Base-by-base conservation (phyloP, 1,140 invertebrate species). In the Drosophila leontia region DNA sequence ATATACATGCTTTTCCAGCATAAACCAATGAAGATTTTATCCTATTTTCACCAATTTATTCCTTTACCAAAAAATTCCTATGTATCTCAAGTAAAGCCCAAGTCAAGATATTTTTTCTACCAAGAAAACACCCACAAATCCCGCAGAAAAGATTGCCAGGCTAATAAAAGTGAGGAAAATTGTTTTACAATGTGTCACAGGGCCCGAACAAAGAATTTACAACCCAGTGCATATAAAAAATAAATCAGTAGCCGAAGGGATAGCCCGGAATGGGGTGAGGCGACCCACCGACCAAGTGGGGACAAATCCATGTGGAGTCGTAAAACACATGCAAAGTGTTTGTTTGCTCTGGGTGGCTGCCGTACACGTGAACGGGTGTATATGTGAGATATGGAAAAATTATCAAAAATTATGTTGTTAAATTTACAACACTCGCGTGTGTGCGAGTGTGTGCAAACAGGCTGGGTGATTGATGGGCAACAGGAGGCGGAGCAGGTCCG, bases 341-440 rank as follows among this genome's bases (percentile, higher is more conserved):
- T 72, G 65, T 57, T 72, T 48, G 60, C 45, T 19, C 51, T 62
- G n/a, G 47, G 29, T 17, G 34, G 12, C 13, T 4, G n/a, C 2
- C 39, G 3, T 23, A 41, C 26, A 37, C 19, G 19, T 35, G 39
- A 58, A 61, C 32, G 44, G 48, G 41, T 65, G 61, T 44, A 17
- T 58, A 34, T 3, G 1, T 19, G n/a, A 83, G 84, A 80, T 80
- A 75, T 51, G 37, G 56, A 39, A 67, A 76, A 84, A 81, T 87
- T 87, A 88, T 88, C 84, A 90, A 80, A 88, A 88, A 88, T 88
- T 88, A 88, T 90, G 85, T 88, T 88, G 85, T 88, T 82, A 85
- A 84, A 88, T 85, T 91, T 91, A 88, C 81, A 88, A 79, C 81
- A 63, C 68, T 83, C 77, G 29, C 47, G 26, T 32, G 42, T 45